These are phyloP conservation scores for Microcebus ravelobensis DNA, from an alignment of 2,113 vertebrate species.

Conservation along the genomic window DNA sequence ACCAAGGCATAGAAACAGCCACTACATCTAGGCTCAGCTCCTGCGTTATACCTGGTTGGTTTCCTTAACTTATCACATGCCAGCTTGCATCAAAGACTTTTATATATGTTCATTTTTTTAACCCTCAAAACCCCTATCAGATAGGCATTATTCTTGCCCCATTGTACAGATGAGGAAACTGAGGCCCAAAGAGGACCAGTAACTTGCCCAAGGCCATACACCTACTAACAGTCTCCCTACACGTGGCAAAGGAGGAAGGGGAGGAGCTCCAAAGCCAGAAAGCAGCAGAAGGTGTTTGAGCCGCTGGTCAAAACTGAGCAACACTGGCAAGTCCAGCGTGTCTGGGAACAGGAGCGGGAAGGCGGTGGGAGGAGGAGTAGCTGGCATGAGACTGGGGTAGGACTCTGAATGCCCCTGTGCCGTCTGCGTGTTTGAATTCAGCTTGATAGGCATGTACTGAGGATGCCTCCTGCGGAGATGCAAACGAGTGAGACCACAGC, in stretches of 20 bases:
- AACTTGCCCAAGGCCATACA: not conserved
- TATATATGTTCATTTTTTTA: not conserved
- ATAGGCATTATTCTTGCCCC: too few species aligned
- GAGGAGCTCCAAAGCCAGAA: not conserved
- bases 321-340: not conserved
- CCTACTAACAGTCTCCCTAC: too few species aligned
- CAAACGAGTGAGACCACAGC: not conserved
- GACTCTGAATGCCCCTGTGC: not conserved
- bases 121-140: not conserved
- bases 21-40: fast-evolving
- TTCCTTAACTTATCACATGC: not conserved
- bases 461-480: not conserved
- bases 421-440: fast-evolving
- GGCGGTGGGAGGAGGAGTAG: not conserved
- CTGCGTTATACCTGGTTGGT: fast-evolving
- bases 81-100: not conserved
- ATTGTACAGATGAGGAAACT: not conserved
- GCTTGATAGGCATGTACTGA: fast-evolving
- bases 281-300: fast-evolving
- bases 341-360: fast-evolving
- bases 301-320: fast-evolving
- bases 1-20: fast-evolving
- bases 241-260: not conserved
- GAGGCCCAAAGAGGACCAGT: not conserved
- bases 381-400: fast-evolving